Percentiles rank a stretch among this genome's conserved stretches.
Conservation (phyloP, 2,113 vertebrate genomes). For the Morone chrysops region DNA sequence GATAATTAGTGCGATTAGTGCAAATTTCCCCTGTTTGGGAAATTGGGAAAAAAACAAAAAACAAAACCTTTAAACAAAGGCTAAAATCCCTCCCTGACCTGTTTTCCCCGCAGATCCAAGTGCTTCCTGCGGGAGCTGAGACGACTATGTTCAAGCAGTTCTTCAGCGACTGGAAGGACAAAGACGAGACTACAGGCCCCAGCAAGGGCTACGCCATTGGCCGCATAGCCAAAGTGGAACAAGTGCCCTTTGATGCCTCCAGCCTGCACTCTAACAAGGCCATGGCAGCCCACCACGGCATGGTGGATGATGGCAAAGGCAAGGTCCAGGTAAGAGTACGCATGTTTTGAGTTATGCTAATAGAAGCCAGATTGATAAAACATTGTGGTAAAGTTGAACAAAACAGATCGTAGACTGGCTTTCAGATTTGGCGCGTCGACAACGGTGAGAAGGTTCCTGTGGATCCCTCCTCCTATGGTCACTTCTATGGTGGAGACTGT, state of each 20-base stretch:
- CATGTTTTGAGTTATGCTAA: too few species aligned
- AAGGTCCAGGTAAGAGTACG: constrained; percentile 80
- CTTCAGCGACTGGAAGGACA: constrained; percentile 85
- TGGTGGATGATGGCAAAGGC: constrained; percentile 87
- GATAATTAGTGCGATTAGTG: too few species aligned
- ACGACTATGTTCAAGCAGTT: constrained; percentile 86
- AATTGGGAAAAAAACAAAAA: too few species aligned
- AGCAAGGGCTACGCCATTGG: constrained; percentile 81
- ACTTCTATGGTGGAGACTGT: constrained; percentile 88
- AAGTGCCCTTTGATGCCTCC: constrained; percentile 85
- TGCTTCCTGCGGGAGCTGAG: constrained; percentile 84
- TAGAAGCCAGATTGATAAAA: too few species aligned
- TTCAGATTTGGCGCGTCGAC: constrained; percentile 86
- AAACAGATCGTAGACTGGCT: constrained; percentile 3
- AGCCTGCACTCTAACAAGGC: constrained; percentile 79
- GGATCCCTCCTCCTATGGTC: constrained; percentile 78
- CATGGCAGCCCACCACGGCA: constrained; percentile 87
- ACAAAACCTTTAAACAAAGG: too few species aligned
- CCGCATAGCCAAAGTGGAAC: constrained; percentile 77
- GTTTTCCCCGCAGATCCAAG: constrained; percentile 78
- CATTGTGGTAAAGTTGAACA: too few species aligned
- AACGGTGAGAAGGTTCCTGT: constrained; percentile 70
- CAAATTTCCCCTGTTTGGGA: too few species aligned
- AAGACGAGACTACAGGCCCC: constrained; percentile 81
- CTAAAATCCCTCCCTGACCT: neutral